These are phyloP conservation scores for Hofmannophila pseudospretella DNA, from an alignment of 2,888 invertebrate genomes.

Conservation along the genomic window DNA sequence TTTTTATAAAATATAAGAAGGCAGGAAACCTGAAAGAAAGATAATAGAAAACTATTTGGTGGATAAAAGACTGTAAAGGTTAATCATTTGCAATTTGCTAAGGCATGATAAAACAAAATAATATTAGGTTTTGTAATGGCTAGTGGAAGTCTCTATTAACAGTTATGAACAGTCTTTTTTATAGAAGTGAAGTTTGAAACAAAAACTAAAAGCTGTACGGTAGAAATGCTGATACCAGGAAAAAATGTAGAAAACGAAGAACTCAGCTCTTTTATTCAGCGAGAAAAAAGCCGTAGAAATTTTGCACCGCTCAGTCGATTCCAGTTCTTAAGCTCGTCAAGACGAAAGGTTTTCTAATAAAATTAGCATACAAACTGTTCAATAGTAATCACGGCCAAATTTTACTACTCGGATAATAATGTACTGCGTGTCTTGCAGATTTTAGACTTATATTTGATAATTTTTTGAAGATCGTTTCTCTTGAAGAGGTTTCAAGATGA, in stretches of 20 bases:
- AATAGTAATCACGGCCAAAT: slow-evolving; percentile 33
- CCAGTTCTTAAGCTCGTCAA: slow-evolving; percentile 11
- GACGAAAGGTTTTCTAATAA: slow-evolving; percentile 32
- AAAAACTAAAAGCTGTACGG: too few relatives aligned
- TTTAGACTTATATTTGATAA: neutral
- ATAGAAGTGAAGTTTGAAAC: too few relatives aligned
- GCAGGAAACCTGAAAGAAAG: too few relatives aligned
- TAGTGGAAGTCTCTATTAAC: too few relatives aligned
- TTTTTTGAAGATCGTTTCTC: neutral
- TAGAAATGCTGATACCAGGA: neutral
- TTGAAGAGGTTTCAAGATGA: too few relatives aligned
- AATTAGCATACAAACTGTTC: slow-evolving; percentile 45
- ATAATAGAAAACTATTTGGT: too few relatives aligned
- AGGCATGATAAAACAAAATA: too few relatives aligned
- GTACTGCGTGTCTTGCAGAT: slow-evolving; percentile 1
- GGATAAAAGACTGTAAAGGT: too few relatives aligned
- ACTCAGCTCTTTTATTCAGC: neutral
- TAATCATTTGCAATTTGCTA: too few relatives aligned
- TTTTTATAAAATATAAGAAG: too few relatives aligned
- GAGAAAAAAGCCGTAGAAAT: slow-evolving; percentile 1
- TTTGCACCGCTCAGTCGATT: slow-evolving; percentile 4
- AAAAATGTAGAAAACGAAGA: neutral
- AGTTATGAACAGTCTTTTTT: too few relatives aligned
- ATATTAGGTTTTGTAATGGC: too few relatives aligned
- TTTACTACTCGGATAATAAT: slow-evolving; percentile 25